phyloP scores from a whole-genome alignment of 2,797 vertebrate species.

The Cryptoblepharus egeriae region DNA sequence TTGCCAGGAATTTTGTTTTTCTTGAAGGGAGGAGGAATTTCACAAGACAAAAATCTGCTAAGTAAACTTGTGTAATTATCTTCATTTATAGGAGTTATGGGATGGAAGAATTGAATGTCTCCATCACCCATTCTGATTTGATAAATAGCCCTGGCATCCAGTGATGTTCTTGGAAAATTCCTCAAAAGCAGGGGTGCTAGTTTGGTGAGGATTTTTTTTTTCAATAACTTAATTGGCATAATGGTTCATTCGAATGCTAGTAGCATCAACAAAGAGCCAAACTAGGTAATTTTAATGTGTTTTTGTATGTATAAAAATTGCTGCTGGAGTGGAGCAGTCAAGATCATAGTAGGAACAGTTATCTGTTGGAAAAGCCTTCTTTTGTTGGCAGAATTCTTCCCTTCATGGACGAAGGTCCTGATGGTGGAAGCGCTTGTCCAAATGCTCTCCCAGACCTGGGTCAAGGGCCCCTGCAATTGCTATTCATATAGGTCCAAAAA shows the following conservation, averaged over 20 bases:
- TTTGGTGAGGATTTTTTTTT: slow-evolving; percentile 3
- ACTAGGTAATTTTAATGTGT: neutral
- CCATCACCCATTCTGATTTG: neutral
- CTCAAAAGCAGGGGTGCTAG: neutral
- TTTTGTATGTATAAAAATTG: no score
- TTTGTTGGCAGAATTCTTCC: no score
- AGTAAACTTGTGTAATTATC: neutral
- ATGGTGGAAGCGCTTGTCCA: no score
- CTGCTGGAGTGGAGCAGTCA: no score
- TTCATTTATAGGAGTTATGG: neutral
- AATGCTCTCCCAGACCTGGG: no score
- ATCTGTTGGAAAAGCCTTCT: no score
- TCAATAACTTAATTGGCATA: neutral
- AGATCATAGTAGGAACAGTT: no score
- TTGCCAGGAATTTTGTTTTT: neutral
- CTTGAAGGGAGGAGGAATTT: neutral
- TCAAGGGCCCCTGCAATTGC: no score
- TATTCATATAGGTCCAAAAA: no score
- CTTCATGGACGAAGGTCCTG: no score
- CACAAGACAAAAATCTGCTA: neutral
- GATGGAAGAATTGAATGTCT: neutral
- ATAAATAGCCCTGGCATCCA: neutral
- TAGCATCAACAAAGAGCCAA: neutral
- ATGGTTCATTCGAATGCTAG: neutral
- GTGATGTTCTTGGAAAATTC: neutral